Conservation (phyloP, 2,888 invertebrate species). For the Rhorus exstirpatorius region DNA sequence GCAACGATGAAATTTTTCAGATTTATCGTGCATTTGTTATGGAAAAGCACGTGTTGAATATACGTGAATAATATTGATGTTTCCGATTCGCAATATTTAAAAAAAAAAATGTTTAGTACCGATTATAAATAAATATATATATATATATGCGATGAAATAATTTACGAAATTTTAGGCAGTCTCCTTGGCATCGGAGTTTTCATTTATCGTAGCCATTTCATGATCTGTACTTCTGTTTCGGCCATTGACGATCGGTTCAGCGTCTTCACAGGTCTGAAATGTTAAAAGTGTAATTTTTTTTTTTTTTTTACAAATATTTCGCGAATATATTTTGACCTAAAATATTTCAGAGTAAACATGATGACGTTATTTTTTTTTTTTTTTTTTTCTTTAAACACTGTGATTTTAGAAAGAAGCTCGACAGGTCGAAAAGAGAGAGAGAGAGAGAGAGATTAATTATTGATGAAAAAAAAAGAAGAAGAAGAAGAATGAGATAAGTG, state of each 20-base stretch:
- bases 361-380: background rate
- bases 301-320: background rate
- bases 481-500: conserved; percentile 44
- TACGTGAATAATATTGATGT: conserved; percentile 5
- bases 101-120: conserved; percentile 17
- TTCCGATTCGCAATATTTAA: background rate
- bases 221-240: conserved; percentile 80
- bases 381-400: background rate
- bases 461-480: conserved; percentile 56
- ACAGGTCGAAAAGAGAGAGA: background rate
- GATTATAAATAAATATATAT: conserved; percentile 62
- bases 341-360: background rate
- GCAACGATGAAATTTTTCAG: conserved; percentile 37
- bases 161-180: conserved; percentile 78
- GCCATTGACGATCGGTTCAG: conserved; percentile 80
- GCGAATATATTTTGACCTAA: background rate
- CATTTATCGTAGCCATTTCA: conserved; percentile 82
- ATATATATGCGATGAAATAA: conserved; percentile 76
- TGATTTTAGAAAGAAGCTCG: too few relatives aligned
- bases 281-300: conserved; percentile 24
- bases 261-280: conserved; percentile 85
- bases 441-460: background rate
- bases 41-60: conserved; percentile 3
- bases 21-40: conserved; percentile 45
- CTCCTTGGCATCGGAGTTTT: conserved; percentile 79